phyloP scores from a whole-genome alignment of 2,888 invertebrate genomes.

The Drosophila kanekoi region DNA sequence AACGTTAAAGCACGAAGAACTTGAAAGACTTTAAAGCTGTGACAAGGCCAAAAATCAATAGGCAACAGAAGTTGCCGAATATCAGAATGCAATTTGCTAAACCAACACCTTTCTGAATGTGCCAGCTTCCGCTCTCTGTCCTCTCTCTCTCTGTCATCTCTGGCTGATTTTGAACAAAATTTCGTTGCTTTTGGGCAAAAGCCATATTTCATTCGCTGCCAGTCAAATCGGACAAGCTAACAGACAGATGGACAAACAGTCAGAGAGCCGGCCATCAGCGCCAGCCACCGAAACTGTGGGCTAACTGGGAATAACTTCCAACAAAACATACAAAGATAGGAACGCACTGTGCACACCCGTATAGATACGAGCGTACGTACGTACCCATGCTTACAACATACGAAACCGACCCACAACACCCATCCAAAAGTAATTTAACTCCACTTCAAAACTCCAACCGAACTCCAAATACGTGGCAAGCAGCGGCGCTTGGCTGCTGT shows the following conservation, averaged over 20 bases:
- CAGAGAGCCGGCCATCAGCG: slow-evolving; percentile 40
- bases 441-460: slow-evolving; percentile 73
- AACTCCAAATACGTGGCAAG: slow-evolving; percentile 52
- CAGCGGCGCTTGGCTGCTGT: slow-evolving; percentile 62
- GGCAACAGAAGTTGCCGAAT: slow-evolving; percentile 67
- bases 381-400: not conserved
- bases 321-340: slow-evolving; percentile 59
- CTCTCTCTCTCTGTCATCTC: not conserved
- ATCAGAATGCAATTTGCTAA: slow-evolving; percentile 76
- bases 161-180: slow-evolving; percentile 58
- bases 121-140: not conserved
- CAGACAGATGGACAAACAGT: slow-evolving; percentile 74
- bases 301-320: slow-evolving; percentile 70
- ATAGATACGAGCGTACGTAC: slow-evolving; percentile 34
- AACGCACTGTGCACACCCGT: slow-evolving; percentile 34
- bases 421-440: slow-evolving; percentile 76
- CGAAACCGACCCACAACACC: slow-evolving; percentile 21
- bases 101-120: slow-evolving; percentile 56
- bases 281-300: slow-evolving; percentile 54
- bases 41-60: slow-evolving; percentile 61
- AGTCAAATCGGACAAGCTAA: slow-evolving; percentile 78
- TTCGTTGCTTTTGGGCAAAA: slow-evolving; percentile 52
- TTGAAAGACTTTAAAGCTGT: slow-evolving; percentile 31
- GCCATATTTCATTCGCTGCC: slow-evolving; percentile 78
- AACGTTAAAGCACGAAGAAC: slow-evolving; percentile 3